Conservation (phyloP, 2,888 invertebrate species). For the Drosophila nigritarsus region DNA sequence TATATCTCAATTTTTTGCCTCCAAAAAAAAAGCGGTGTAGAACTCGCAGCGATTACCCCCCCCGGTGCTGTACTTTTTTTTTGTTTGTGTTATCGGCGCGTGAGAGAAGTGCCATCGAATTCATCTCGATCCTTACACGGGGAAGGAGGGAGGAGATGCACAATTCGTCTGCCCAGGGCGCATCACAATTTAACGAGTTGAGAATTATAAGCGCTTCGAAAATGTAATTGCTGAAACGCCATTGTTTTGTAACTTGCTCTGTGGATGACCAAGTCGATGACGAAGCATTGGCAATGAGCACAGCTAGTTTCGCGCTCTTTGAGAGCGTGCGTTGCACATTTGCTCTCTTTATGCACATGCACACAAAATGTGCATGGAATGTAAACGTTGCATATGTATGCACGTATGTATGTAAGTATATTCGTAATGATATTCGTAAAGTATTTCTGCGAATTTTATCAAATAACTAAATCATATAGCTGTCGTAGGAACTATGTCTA, state of each 20-base stretch:
- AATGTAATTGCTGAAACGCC: background rate
- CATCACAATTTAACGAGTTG: slow-evolving; percentile 1
- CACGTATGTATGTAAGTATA: background rate
- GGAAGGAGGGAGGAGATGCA: too few relatives aligned
- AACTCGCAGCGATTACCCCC: too few relatives aligned
- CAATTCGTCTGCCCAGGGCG: too few relatives aligned
- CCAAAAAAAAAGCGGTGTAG: too few relatives aligned
- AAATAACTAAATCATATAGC: background rate
- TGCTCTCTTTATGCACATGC: background rate
- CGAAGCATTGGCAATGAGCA: background rate
- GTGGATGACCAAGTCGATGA: background rate
- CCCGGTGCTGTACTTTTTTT: too few relatives aligned
- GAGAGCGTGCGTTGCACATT: background rate
- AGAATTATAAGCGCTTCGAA: background rate
- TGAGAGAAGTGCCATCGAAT: too few relatives aligned
- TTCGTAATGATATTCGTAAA: too few relatives aligned
- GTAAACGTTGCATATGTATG: background rate
- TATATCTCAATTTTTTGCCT: too few relatives aligned
- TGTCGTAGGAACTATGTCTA: background rate
- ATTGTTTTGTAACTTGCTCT: background rate
- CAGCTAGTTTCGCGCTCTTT: background rate
- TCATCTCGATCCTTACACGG: too few relatives aligned
- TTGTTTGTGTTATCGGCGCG: too few relatives aligned
- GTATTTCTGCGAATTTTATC: background rate
- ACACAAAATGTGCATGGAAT: background rate